Evolutionary conservation across 35 echinoderm and acorn worm species (phyloP), one percentile per base, ranked within the genome.

Genomic region (Ophiothrix spiculata): DNA sequence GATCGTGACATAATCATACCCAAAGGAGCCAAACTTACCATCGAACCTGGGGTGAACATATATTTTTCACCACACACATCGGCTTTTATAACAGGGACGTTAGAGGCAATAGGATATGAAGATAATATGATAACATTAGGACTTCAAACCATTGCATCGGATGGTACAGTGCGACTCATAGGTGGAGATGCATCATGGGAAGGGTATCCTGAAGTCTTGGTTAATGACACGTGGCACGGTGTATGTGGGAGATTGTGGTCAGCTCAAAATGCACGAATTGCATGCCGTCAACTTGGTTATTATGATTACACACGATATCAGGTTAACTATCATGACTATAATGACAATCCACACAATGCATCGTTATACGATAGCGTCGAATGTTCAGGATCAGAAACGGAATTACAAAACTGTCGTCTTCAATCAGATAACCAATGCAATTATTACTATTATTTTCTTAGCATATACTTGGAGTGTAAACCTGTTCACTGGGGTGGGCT

Each of bases 201-300:
- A 40, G 89, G 89, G 17, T 76, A 83, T 4, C 35, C 86, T 15
- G 82, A 91, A 81, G 54, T 91, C 25, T 36, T 91, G 10, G 23
- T 86, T 45, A 64, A 75, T 32, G 89, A 78, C 21, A 39, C 10
- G 28, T 91, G 89, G 89, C 75, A 83, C n/a, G 86, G 76, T 32
- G 60, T 91, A 1, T 91, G 89, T 63, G 77, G 74, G 80, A 64
- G 81, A 40, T 69, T 15, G 17, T 91, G 83, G 76, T 38, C 56
- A 56, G 1, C 75, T 21, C 32, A 39, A 40, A 83, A 85, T 64
- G 89, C 89, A 3, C 2, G 33, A 28, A 83, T 91, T 36, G 83
- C 39, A 16, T 91, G 89, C 33, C 34, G 77, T 46, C 79, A 92
- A 46, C 90, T 92, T 38, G 90, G 90, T 6, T 81, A 35, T 60